Conservation (phyloP, 2,888 invertebrate genomes). For the Merodon equestris region DNA sequence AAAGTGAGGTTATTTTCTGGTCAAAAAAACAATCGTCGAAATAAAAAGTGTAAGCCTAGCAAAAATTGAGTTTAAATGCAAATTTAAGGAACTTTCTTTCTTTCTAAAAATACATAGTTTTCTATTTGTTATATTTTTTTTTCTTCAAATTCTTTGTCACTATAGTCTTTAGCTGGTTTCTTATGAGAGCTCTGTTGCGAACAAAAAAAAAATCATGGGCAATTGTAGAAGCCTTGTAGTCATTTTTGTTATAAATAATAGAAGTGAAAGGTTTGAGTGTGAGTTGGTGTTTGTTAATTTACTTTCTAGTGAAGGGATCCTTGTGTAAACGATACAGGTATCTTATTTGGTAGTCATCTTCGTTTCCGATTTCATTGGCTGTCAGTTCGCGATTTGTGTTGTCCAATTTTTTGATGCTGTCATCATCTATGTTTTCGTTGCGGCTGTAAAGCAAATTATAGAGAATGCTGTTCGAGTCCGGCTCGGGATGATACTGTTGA, state of each 20-base stretch:
- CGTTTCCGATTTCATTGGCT: conserved; percentile 65
- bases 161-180: conserved; percentile 10
- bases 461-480: conserved; percentile 65
- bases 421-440: conserved; percentile 53
- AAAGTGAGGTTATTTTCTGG: conserved; percentile 14
- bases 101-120: conserved; percentile 46
- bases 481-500: conserved; percentile 55
- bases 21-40: conserved; percentile 12
- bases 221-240: conserved; percentile 8
- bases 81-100: conserved; percentile 58
- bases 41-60: conserved; percentile 27
- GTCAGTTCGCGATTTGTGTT: conserved; percentile 54
- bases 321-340: conserved; percentile 76
- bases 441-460: conserved; percentile 67
- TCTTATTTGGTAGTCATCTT: conserved; percentile 74
- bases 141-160: background rate
- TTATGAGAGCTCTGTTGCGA: background rate
- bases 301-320: conserved; percentile 71
- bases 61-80: conserved; percentile 33
- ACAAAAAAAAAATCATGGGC: background rate
- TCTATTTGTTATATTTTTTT: conserved; percentile 10
- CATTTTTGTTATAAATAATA: conserved; percentile 10
- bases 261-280: background rate
- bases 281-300: conserved; percentile 39
- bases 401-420: conserved; percentile 58